These are phyloP conservation scores for Pseudomyrmex flavicornis DNA, from an alignment of 1,140 invertebrate genomes.

Conservation along the genomic window DNA sequence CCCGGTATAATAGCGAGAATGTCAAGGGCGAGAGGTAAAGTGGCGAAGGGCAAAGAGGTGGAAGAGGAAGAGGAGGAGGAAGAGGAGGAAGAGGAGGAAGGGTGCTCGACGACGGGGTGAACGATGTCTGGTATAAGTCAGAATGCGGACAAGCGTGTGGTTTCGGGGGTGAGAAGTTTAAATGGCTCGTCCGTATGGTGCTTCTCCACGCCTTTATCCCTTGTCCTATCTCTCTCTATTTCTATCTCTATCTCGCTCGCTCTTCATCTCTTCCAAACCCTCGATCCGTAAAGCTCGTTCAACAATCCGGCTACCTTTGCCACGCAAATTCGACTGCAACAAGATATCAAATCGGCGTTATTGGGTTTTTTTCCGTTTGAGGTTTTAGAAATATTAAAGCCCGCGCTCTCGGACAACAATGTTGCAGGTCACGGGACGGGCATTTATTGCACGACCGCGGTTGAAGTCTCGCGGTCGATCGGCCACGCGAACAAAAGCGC, in stretches of 20 bases:
- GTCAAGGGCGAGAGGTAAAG: conserved; percentile 57
- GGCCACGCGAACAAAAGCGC: conserved; percentile 53
- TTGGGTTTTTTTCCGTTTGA: conserved; percentile 23
- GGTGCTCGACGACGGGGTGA: conserved; percentile 80
- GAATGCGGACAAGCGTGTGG: conserved; percentile 85
- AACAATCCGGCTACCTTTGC: conserved; percentile 10
- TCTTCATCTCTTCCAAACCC: neutral
- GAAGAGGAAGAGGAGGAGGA: conserved; percentile 20
- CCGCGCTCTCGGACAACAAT: conserved; percentile 9
- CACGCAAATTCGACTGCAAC: conserved; percentile 13
- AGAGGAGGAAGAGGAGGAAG: conserved; percentile 5
- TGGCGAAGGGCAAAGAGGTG: conserved; percentile 14
- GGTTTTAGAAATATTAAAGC: conserved; percentile 57
- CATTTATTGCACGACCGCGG: conserved; percentile 52
- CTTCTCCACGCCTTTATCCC: conserved; percentile 78
- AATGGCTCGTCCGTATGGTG: conserved; percentile 86
- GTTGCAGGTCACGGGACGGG: conserved; percentile 31
- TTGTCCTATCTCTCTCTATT: conserved; percentile 45
- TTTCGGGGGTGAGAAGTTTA: conserved; percentile 85
- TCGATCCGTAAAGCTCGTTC: conserved; percentile 19
- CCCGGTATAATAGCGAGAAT: conserved; percentile 70
- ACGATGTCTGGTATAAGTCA: conserved; percentile 85
- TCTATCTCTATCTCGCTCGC: neutral
- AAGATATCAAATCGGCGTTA: conserved; percentile 43
- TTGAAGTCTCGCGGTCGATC: conserved; percentile 49